Percentiles rank a stretch among this genome's conserved stretches.
These are phyloP conservation scores for Mixornis gularis DNA, from an alignment of 2,113 vertebrate species.

Conservation along the genomic window DNA sequence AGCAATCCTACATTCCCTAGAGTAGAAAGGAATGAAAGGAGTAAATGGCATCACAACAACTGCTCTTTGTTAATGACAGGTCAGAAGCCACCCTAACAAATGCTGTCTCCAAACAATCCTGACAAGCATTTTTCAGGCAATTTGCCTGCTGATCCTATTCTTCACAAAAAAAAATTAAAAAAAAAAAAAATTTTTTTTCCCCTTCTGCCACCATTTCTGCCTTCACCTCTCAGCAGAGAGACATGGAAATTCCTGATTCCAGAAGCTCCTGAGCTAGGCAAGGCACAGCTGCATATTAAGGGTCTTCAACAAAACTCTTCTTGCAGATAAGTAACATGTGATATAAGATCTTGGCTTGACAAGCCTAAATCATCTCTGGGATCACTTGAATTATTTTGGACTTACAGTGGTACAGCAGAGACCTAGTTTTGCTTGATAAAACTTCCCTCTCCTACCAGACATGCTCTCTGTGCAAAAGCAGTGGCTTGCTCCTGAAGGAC, in stretches of 20 bases:
- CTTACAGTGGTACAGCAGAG: neutral
- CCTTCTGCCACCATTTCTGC: neutral
- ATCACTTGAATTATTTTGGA: neutral
- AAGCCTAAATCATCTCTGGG: neutral
- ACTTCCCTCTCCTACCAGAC: neutral
- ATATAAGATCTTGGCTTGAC: neutral
- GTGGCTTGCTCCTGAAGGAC: neutral
- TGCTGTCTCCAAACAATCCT: neutral
- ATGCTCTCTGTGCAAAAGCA: rapidly evolving
- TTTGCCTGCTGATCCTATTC: neutral
- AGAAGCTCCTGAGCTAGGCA: neutral
- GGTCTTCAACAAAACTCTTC: neutral
- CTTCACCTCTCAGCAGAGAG: neutral
- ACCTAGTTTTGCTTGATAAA: neutral
- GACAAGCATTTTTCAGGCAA: neutral
- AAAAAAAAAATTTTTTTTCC: rapidly evolving
- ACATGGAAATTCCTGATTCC: neutral
- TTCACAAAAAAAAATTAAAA: neutral
- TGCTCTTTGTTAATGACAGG: neutral
- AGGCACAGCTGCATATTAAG: neutral
- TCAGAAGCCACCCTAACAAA: neutral
- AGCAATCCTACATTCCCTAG: neutral
- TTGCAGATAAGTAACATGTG: neutral
- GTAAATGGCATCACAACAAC: neutral
- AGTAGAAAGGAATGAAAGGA: neutral